Evolutionary conservation across 2,888 invertebrate genomes (phyloP).

Genomic region (Acronicta leporina): DNA sequence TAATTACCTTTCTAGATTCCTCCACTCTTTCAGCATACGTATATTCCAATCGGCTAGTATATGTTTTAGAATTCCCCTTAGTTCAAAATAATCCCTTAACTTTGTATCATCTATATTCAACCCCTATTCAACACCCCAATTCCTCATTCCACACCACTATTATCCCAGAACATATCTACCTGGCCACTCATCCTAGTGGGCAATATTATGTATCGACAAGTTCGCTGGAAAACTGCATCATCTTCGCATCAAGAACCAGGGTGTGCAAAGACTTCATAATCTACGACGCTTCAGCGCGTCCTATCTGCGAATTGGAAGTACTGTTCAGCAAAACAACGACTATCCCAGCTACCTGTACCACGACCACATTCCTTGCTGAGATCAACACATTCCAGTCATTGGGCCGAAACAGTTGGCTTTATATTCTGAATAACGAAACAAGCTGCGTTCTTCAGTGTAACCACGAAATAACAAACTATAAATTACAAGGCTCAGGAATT

Average conservation of each 20-base stretch:
- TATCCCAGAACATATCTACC: background rate
- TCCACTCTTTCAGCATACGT: constrained; percentile 1
- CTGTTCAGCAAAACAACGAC: constrained; percentile 19
- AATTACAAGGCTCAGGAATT: constrained; percentile 38
- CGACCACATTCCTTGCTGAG: constrained; percentile 44
- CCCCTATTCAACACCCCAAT: background rate
- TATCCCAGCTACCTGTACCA: constrained; percentile 42
- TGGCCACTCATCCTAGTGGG: constrained; percentile 1
- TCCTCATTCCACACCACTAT: background rate
- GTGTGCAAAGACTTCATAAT: constrained; percentile 47
- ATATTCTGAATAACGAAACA: constrained; percentile 28
- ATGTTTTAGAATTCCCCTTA: constrained; percentile 6
- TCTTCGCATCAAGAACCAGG: constrained; percentile 16
- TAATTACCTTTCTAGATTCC: constrained; percentile 4
- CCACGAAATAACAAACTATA: constrained; percentile 29
- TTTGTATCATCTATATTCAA: constrained; percentile 1
- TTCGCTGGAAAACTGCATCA: background rate
- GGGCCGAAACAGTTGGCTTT: constrained; percentile 45
- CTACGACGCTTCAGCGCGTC: constrained; percentile 40
- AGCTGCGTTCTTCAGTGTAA: constrained; percentile 36
- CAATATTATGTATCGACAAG: constrained; percentile 4
- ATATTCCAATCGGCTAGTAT: constrained; percentile 3
- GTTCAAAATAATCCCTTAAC: background rate
- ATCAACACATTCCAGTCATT: constrained; percentile 47
- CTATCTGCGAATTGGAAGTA: constrained; percentile 46